Conservation (phyloP, 2,113 vertebrate species). For the Cinclus cinclus region DNA sequence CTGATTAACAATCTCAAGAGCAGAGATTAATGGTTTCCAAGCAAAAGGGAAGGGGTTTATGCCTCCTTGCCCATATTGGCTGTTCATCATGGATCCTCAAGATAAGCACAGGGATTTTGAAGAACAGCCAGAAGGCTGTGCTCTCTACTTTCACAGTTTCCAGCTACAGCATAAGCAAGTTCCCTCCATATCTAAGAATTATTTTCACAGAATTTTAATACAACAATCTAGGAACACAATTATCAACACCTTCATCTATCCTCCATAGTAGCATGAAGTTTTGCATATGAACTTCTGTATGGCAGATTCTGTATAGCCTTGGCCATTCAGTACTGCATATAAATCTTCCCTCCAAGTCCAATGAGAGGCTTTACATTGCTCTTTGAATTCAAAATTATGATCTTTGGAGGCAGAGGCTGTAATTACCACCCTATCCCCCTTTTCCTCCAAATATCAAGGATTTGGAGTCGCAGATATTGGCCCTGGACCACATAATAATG, state of each 20-base stretch:
- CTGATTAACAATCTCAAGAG: conserved; percentile 23
- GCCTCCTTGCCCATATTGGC: not conserved
- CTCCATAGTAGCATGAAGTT: not conserved
- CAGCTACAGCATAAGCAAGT: not conserved
- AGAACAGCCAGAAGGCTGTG: not conserved
- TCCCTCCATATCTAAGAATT: not conserved
- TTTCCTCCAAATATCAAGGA: not conserved
- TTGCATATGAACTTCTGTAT: not conserved
- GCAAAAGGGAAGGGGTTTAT: conserved; percentile 42
- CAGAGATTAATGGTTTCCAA: conserved; percentile 39
- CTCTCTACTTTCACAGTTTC: not conserved
- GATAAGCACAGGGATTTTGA: not conserved
- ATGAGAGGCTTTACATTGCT: not conserved
- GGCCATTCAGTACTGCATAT: not conserved
- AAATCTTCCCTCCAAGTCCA: not conserved
- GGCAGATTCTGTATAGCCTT: not conserved
- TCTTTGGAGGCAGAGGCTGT: not conserved
- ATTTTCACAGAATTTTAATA: not conserved
- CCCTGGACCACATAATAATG: not conserved
- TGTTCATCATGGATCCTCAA: conserved; percentile 6
- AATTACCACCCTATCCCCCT: not conserved
- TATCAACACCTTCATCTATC: not conserved
- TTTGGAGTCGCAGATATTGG: not conserved
- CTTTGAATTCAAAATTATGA: not conserved
- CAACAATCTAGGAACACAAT: not conserved